A percentile compares a stretch with the other conserved stretches of the same genome.
These are phyloP conservation scores for Sigmodon hispidus DNA, from an alignment of 2,113 vertebrate species.

Conservation along the genomic window DNA sequence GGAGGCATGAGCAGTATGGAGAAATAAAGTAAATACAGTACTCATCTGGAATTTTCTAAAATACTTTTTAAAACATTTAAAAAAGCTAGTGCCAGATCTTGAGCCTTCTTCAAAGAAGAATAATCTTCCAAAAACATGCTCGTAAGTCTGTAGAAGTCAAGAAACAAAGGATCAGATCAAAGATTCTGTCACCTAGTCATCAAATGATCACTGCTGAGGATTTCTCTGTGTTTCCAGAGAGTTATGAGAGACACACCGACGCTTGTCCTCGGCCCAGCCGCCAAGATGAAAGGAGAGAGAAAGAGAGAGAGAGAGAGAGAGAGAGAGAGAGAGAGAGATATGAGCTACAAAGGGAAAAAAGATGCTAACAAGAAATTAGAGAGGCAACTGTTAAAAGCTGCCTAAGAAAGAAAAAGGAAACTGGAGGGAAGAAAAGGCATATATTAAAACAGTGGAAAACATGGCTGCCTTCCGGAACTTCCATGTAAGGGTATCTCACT, in stretches of 20 bases:
- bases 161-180: background rate
- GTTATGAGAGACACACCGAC: background rate
- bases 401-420: conserved; percentile 8
- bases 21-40: background rate
- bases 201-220: background rate
- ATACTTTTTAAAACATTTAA: background rate
- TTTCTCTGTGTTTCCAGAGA: background rate
- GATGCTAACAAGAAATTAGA: background rate
- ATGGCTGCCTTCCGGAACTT: background rate
- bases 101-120: background rate
- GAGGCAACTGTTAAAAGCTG: background rate
- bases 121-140: background rate
- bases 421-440: background rate
- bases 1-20: background rate
- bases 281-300: background rate
- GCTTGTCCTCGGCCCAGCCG: background rate
- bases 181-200: conserved; percentile 23
- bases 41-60: background rate
- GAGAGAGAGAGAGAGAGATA: too few relatives aligned
- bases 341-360: background rate
- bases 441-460: background rate
- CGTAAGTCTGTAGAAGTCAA: conserved; percentile 40
- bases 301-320: too few relatives aligned
- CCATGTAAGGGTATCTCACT: background rate
- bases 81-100: background rate